Evolutionary conservation across 2,888 invertebrate species (phyloP).

Genomic region (Napeogenes sylphis): DNA sequence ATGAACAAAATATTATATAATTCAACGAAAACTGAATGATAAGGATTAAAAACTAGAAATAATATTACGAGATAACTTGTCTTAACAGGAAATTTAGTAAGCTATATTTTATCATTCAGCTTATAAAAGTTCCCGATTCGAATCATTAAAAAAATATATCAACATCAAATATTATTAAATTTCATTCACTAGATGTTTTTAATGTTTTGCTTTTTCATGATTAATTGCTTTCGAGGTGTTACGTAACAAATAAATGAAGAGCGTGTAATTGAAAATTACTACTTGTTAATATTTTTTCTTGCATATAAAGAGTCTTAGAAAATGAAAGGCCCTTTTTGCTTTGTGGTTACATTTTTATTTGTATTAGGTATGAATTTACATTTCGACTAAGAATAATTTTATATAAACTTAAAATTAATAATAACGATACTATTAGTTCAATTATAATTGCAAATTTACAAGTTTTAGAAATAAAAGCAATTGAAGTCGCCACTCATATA

Average conservation of each 20-base stretch:
- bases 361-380: conserved; percentile 40
- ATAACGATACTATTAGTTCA: no score
- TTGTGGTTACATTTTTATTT: conserved; percentile 38
- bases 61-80: no score
- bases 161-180: neutral
- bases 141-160: no score
- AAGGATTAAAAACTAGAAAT: no score
- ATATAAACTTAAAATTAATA: neutral
- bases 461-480: conserved; percentile 45
- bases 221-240: conserved; percentile 1
- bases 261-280: conserved; percentile 38
- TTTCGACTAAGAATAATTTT: neutral
- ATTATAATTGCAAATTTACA: neutral
- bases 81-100: no score
- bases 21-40: no score
- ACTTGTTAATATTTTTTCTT: conserved; percentile 3
- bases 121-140: no score
- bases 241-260: conserved; percentile 11
- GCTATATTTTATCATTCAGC: no score
- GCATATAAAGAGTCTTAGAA: conserved; percentile 1
- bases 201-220: neutral
- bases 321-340: conserved; percentile 45
- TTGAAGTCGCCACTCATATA: conserved; percentile 52
- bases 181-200: neutral
- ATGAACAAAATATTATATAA: no score